phyloP scores from a whole-genome alignment of 2,888 invertebrate species.

The Chrysodeixis includens region DNA sequence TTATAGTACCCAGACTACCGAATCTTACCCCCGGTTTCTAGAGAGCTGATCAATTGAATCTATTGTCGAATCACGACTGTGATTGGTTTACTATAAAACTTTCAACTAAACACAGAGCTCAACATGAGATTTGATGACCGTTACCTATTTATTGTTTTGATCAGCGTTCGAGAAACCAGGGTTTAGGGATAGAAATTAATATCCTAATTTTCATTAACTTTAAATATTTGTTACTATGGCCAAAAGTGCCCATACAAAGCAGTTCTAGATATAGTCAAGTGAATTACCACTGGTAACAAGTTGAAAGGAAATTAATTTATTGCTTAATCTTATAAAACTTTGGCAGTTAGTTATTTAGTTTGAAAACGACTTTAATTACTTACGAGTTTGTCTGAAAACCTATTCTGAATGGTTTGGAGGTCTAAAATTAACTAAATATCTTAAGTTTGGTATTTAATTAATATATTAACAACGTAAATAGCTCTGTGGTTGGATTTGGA shows the following conservation, averaged over 20 bases:
- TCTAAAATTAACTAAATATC: background rate
- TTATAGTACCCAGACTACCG: too few relatives aligned
- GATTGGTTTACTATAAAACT: too few relatives aligned
- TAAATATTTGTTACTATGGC: background rate
- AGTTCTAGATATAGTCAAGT: background rate
- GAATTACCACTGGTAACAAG: background rate
- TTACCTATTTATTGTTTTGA: too few relatives aligned
- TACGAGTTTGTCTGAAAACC: background rate
- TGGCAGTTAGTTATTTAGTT: slow-evolving; percentile 16
- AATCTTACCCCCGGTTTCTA: too few relatives aligned
- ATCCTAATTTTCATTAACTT: too few relatives aligned
- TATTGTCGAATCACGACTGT: too few relatives aligned
- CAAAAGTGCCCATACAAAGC: background rate
- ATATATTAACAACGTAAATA: background rate
- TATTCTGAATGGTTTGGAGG: background rate
- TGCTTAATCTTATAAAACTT: slow-evolving; percentile 9
- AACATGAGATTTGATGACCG: too few relatives aligned
- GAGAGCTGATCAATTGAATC: too few relatives aligned
- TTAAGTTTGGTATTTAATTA: background rate
- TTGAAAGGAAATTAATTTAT: slow-evolving; percentile 3
- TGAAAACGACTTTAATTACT: slow-evolving; percentile 17
- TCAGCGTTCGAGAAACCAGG: too few relatives aligned
- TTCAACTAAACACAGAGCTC: too few relatives aligned
- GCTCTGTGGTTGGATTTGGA: background rate
- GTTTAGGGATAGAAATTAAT: too few relatives aligned